Conservation (phyloP, 2,797 vertebrate genomes). For the Mus caroli region DNA sequence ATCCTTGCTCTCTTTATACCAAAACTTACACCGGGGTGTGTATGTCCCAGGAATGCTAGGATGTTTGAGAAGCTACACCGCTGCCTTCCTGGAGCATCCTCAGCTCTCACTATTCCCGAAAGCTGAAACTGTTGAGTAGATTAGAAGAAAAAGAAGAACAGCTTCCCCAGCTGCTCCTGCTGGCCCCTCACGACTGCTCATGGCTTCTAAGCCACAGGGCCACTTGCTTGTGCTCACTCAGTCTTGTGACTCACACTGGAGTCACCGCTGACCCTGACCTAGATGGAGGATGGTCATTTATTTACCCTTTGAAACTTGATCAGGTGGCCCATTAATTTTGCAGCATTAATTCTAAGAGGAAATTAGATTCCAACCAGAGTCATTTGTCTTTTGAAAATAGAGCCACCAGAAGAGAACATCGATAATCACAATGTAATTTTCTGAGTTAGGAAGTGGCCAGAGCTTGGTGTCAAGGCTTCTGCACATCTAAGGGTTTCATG, state of each 20-base stretch:
- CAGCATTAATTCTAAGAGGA: constrained; percentile 80
- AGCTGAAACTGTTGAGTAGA: background rate
- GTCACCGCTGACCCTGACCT: constrained; percentile 66
- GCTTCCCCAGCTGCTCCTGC: too few relatives aligned
- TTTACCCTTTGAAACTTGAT: constrained; percentile 74
- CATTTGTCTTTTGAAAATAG: constrained; percentile 75
- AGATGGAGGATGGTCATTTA: constrained; percentile 54
- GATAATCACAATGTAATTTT: constrained; percentile 73
- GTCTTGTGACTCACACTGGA: constrained; percentile 71
- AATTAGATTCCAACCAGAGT: constrained; percentile 79
- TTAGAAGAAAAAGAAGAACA: background rate
- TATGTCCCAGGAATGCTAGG: background rate
- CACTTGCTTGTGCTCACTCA: background rate
- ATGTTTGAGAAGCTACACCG: fast-evolving
- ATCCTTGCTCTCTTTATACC: fast-evolving
- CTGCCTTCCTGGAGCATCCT: background rate
- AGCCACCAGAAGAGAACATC: constrained; percentile 60
- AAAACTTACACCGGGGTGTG: fast-evolving
- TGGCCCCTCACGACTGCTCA: background rate
- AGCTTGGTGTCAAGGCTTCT: background rate
- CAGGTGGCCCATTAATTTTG: constrained; percentile 76
- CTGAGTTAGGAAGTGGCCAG: constrained; percentile 72
- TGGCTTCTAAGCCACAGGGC: background rate
- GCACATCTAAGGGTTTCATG: background rate
- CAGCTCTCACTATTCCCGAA: background rate